A percentile compares a stretch with the other conserved stretches of the same genome.
These are phyloP conservation scores for Dicentrarchus labrax DNA, from an alignment of 2,113 vertebrate genomes.

Conservation along the genomic window DNA sequence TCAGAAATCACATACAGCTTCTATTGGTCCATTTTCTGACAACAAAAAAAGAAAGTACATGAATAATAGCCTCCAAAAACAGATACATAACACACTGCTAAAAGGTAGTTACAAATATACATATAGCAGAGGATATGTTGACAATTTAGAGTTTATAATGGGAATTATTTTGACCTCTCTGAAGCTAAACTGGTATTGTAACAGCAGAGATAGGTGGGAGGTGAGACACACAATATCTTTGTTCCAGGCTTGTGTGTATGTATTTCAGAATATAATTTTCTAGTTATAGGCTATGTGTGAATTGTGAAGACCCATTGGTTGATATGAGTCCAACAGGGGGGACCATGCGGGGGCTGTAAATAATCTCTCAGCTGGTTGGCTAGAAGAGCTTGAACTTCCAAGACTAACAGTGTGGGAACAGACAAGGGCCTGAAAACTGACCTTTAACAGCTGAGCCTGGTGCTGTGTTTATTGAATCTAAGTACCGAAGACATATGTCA, in stretches of 20 bases:
- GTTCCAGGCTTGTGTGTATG: not conserved
- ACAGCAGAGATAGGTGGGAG: not conserved
- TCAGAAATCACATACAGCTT: not conserved
- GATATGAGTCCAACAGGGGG: not conserved
- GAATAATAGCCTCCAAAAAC: conserved; percentile 22
- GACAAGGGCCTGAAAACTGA: not conserved
- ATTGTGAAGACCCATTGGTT: not conserved
- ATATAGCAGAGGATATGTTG: not conserved
- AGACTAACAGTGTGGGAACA: not conserved
- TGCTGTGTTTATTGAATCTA: conserved; percentile 12
- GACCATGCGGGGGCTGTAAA: conserved; percentile 7
- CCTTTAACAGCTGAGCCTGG: not conserved
- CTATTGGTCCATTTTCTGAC: not conserved
- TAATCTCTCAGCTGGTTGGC: conserved; percentile 36
- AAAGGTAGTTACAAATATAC: conserved; percentile 58
- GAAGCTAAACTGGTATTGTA: not conserved
- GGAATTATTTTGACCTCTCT: conserved; percentile 14
- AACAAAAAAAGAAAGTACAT: not conserved
- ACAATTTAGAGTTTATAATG: conserved; percentile 54
- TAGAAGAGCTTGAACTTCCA: not conserved
- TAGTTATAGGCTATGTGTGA: not conserved
- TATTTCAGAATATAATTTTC: not conserved
- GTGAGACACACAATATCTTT: not conserved
- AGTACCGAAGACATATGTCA: not conserved
- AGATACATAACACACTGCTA: not conserved